Evolutionary conservation across 2,797 vertebrate species (phyloP).

Genomic region (Arnoldichthys spilopterus): DNA sequence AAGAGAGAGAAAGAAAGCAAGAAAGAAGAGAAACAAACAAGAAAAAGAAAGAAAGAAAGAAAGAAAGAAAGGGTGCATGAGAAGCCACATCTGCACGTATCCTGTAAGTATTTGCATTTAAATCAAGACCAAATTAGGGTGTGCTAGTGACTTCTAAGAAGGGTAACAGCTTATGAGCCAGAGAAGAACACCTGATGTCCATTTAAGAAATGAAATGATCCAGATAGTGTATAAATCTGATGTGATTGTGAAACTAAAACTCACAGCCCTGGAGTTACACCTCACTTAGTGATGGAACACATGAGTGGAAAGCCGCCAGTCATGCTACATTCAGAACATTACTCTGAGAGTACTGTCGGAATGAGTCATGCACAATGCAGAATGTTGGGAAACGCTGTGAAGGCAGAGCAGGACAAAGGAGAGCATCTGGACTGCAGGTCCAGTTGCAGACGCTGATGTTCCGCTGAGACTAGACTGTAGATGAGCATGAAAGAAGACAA

Average conservation of each 20-base stretch:
- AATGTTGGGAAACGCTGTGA: conserved; percentile 26
- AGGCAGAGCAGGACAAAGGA: conserved; percentile 1
- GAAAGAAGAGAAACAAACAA: neutral
- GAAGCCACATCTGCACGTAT: neutral
- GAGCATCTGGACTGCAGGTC: conserved; percentile 33
- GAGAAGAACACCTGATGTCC: conserved; percentile 35
- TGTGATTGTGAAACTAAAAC: conserved; percentile 41
- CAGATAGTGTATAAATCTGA: conserved; percentile 29
- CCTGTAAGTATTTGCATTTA: conserved; percentile 2
- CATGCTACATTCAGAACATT: conserved; percentile 34
- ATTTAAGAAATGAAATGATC: conserved; percentile 36
- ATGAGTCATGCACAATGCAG: conserved; percentile 55
- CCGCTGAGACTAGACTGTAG: conserved; percentile 12
- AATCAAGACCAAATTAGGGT: neutral
- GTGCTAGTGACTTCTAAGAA: conserved; percentile 20
- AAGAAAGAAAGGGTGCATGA: neutral
- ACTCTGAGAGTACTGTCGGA: conserved; percentile 47
- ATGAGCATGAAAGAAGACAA: conserved; percentile 16
- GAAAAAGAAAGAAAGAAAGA: neutral
- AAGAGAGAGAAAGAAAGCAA: neutral
- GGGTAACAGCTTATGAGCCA: conserved; percentile 4
- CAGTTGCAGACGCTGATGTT: conserved; percentile 35
- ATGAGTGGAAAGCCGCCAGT: conserved; percentile 19
- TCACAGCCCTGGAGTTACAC: neutral
- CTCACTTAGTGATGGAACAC: conserved; percentile 22